Base-by-base conservation (phyloP, 1,140 invertebrate genomes). In the Bombus breviceps region DNA sequence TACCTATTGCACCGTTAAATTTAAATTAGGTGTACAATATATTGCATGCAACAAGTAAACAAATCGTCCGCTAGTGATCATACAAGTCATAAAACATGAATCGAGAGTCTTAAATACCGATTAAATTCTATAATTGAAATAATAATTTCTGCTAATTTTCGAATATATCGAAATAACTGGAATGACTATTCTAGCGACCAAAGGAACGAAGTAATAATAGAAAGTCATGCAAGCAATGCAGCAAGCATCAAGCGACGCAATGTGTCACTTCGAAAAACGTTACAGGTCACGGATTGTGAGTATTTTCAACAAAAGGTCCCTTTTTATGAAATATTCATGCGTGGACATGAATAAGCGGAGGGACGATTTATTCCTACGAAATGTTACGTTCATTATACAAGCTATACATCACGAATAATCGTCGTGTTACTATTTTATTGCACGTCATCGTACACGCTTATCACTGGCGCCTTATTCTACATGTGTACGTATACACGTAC, bases 261-360 rank as follows among this genome's bases (percentile, higher is more conserved):
- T 12, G 15, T 22, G 47, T 22, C 64, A 28, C 6, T 39, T n/a
- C 13, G n/a, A n/a, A 15, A 47, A 53, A 25, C 32, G 4, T 6
- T 25, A 15, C 3, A 59, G 1, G 13, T 6, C 53, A 0, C 6
- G 53, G 18, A 34, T 25, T 8, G 64, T 28, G 37, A 34, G 34
- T 39, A 47, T 41, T n/a, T 34, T n/a, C 64, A 22, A 34, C 28
- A 3, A 41, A 43, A 2, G 3, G 25, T 22, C 32, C 32, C 25
- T 13, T 72, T 85, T n/a, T 62, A 80, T 85, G 57, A 80, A 85
- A 85, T 80, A 85, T 80, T 73, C 76, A 85, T 72, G 53, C 68
- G 32, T 59, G 25, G 25, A 73, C 12, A 18, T 72, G 80, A 85
- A 64, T 85, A 85, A 85, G 53, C 64, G 39, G 43, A 39, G 13